Evolutionary conservation across 2,113 vertebrate species (phyloP).

Genomic region (Carettochelys insculpta): DNA sequence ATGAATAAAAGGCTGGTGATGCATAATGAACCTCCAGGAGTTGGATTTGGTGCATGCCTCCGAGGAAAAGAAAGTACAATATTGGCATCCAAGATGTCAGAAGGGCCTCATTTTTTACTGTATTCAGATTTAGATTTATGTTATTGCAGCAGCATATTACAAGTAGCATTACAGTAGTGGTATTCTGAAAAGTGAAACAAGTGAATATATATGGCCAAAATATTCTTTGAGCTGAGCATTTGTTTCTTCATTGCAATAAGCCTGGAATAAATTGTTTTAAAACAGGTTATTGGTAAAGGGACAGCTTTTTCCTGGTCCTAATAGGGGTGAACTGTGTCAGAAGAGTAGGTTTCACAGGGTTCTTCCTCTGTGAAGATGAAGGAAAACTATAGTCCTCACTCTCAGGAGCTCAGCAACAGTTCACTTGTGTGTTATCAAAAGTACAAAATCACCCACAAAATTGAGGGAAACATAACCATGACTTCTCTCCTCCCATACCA

Average conservation of each 20-base stretch:
- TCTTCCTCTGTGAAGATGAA: conserved; percentile 14
- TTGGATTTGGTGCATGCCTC: conserved; percentile 42
- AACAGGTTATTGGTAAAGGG: conserved; percentile 32
- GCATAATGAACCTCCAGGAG: neutral
- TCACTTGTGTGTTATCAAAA: neutral
- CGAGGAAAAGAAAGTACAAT: conserved; percentile 50
- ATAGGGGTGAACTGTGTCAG: neutral
- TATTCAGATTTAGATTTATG: neutral
- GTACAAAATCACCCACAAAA: neutral
- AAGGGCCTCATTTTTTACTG: conserved; percentile 24
- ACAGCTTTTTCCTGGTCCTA: conserved; percentile 7
- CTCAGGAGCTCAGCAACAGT: neutral
- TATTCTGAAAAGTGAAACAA: conserved; percentile 4
- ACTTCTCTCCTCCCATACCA: neutral
- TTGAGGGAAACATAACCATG: neutral
- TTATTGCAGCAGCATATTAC: neutral
- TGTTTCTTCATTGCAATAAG: conserved; percentile 32
- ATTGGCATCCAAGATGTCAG: conserved; percentile 49
- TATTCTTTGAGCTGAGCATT: conserved; percentile 24
- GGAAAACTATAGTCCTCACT: conserved; percentile 5
- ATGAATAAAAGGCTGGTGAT: conserved; percentile 63
- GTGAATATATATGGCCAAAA: neutral
- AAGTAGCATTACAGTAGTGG: conserved; percentile 29
- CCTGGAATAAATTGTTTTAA: neutral
- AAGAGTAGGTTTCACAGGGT: conserved; percentile 17